These are phyloP conservation scores for Eurytoma californica DNA, from an alignment of 2,888 invertebrate species.

Conservation along the genomic window DNA sequence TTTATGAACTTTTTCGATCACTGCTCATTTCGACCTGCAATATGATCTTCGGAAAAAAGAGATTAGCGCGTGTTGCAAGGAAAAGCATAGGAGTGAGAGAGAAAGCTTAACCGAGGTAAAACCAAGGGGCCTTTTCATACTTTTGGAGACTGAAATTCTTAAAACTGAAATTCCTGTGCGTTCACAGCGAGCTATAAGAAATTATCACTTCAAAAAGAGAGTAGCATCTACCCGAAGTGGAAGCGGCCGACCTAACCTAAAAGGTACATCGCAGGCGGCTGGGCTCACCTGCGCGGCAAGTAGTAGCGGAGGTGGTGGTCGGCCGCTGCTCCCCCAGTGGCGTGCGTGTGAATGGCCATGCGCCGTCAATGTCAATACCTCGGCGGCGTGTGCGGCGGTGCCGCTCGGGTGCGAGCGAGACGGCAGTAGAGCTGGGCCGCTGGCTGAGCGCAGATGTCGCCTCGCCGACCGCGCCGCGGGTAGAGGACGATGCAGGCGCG, in stretches of 20 bases:
- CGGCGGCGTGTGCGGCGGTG: neutral
- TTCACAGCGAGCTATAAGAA: neutral
- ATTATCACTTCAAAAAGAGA: no score
- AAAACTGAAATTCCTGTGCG: no score
- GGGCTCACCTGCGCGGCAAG: neutral
- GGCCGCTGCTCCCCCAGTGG: neutral
- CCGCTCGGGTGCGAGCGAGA: slow-evolving; percentile 16
- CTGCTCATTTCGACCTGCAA: no score
- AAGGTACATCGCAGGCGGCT: neutral
- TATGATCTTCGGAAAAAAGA: no score
- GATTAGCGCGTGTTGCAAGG: no score
- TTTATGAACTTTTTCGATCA: no score
- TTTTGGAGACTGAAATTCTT: no score
- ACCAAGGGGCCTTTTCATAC: no score
- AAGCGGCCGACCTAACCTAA: slow-evolving; percentile 10
- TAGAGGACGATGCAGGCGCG: slow-evolving; percentile 16
- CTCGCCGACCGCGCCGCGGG: slow-evolving; percentile 3
- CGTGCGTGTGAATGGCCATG: slow-evolving; percentile 40
- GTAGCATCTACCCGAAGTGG: no score
- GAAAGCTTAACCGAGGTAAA: no score
- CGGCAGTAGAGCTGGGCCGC: slow-evolving; percentile 29
- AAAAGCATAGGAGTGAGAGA: no score
- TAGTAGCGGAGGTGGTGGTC: neutral
- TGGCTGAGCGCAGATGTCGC: slow-evolving; percentile 43
- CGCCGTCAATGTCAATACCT: slow-evolving; percentile 49